Percentiles rank a stretch among this genome's conserved stretches.
phyloP scores from a whole-genome alignment of 2,113 vertebrate genomes.

The Lophotis ruficrista region DNA sequence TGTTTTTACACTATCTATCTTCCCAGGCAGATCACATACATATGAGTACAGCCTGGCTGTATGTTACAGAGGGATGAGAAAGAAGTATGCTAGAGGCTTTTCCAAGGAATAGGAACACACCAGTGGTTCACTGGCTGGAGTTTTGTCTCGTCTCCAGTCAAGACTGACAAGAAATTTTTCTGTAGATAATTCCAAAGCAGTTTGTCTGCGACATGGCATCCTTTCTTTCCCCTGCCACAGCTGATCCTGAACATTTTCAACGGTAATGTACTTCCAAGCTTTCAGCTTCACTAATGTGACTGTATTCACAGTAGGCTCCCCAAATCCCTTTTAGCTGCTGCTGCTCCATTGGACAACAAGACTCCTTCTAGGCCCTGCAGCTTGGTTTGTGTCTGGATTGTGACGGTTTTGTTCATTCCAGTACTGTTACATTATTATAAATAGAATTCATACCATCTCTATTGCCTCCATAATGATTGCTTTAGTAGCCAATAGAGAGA shows the following conservation, averaged over 20 bases:
- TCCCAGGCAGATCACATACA: not conserved
- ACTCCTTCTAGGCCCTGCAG: not conserved
- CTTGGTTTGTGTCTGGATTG: not conserved
- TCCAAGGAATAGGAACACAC: not conserved
- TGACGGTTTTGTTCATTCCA: not conserved
- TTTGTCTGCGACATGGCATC: not conserved
- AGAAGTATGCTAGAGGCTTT: not conserved
- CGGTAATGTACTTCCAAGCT: not conserved
- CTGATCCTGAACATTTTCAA: not conserved
- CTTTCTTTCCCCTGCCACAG: not conserved
- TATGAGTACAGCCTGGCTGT: not conserved
- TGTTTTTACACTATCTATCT: not conserved
- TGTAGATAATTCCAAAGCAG: not conserved
- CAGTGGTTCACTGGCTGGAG: not conserved
- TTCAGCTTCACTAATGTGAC: not conserved
- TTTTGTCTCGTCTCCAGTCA: accelerated
- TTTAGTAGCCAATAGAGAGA: not conserved
- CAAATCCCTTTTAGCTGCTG: not conserved
- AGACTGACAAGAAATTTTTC: not conserved
- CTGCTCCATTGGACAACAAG: not conserved
- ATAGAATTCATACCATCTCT: not conserved
- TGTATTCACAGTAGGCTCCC: not conserved
- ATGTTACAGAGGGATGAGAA: not conserved
- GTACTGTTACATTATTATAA: not conserved
- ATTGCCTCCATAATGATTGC: not conserved